Evolutionary conservation across 2,888 invertebrate genomes (phyloP), one percentile per base, ranked within the genome.

Genomic region (Gasteruption jaculator): DNA sequence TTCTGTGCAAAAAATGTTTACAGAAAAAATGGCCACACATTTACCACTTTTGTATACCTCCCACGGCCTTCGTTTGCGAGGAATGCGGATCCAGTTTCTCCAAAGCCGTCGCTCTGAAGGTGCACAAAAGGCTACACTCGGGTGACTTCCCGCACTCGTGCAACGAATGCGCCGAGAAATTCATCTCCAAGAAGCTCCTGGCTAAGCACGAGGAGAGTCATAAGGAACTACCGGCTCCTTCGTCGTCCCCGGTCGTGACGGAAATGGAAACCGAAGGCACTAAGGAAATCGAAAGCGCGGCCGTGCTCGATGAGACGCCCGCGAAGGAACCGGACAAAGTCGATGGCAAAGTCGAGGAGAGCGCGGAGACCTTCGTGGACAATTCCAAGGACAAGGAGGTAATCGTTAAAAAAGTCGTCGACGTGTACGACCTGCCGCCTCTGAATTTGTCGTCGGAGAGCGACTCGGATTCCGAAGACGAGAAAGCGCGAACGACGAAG

Each of bases 1-100:
- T 87, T 3, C 71, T 83, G 22, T 91, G 91, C 64, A 89, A 89
- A 67, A 83, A 79, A 60, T 91, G 91, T 67, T 71, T 90, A 37
- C 89, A 91, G 61, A 91, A 91, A 63, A 90, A 90, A 58, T 91
- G 91, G 91, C 89, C 89, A 0, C 90, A 91, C 69, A 86, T 91
- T 5, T 91, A 91, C 73, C 91, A 91, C 65, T 91, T 91, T 61
- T 91, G 91, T 65, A 80, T 85, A 50, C 91, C 91, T 26, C 89
- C 91, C 3, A 72, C 78, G 7, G 76, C 79, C 40, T 91, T 91
- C 67, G 73, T 76, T 2, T 91, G 91, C 72, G 91, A 91, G 53
- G 84, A 87, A 61, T 91, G 91, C 64, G 82, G 78, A 60, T 74
- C 82, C 26, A 82, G 78, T 46, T 89, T 91, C 61, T 77, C 84